Conservation (phyloP, 2,888 invertebrate species). For the Mimumesa dahlbomi region DNA sequence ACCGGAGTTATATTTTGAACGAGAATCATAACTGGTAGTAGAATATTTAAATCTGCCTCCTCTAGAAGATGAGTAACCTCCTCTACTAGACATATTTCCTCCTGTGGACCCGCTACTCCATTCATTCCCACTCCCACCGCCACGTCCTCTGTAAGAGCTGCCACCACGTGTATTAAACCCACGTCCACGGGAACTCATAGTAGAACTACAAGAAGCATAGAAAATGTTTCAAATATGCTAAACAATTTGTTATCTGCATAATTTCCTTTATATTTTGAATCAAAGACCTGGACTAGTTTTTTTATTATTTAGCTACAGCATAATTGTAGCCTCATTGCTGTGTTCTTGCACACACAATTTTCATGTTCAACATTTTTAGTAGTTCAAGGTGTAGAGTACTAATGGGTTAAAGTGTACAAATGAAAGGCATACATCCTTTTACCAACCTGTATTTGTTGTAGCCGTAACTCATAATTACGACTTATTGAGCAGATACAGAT, state of each 20-base stretch:
- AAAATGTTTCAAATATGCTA: background rate
- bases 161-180: conserved; percentile 75
- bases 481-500: conserved; percentile 57
- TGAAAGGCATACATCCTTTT: conserved; percentile 21
- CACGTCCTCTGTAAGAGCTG: conserved; percentile 75
- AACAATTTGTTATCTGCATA: background rate
- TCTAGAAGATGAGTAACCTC: conserved; percentile 75
- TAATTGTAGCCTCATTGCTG: too few relatives aligned
- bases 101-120: conserved; percentile 69
- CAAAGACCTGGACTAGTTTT: too few relatives aligned
- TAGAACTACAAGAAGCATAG: conserved; percentile 60
- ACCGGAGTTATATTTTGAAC: conserved; percentile 76
- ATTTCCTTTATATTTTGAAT: too few relatives aligned
- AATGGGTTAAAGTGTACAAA: background rate
- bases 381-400: background rate
- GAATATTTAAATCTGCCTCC: conserved; percentile 77
- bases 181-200: conserved; percentile 76
- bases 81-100: conserved; percentile 70
- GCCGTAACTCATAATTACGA: conserved; percentile 73
- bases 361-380: too few relatives aligned
- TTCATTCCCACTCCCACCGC: conserved; percentile 71
- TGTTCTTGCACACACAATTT: too few relatives aligned
- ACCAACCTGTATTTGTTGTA: conserved; percentile 76
- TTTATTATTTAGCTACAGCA: too few relatives aligned
- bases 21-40: conserved; percentile 74